Percentiles rank a stretch among this genome's conserved stretches.
Evolutionary conservation across 2,113 vertebrate genomes (phyloP).

Genomic region (Podiceps cristatus): DNA sequence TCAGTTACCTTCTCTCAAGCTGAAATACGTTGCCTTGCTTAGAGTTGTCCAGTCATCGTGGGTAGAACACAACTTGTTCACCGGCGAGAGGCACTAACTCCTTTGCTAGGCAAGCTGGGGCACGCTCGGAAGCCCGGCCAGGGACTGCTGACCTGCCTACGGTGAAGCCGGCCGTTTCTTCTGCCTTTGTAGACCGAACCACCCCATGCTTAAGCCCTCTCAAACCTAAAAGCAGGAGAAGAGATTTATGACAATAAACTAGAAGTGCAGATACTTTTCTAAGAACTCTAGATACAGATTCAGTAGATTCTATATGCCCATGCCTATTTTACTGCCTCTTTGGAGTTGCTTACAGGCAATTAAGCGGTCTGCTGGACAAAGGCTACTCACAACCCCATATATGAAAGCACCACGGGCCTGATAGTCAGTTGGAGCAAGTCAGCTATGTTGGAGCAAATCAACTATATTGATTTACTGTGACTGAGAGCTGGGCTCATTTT

Average conservation of each 20-base stretch:
- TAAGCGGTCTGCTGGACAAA: neutral
- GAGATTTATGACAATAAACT: neutral
- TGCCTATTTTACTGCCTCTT: neutral
- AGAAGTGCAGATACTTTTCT: neutral
- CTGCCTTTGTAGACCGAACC: neutral
- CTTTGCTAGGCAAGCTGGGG: neutral
- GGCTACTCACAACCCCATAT: neutral
- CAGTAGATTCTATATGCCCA: neutral
- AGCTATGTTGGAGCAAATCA: neutral
- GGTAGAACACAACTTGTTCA: neutral
- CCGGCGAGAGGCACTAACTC: neutral
- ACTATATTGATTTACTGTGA: neutral
- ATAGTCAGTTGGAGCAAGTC: neutral
- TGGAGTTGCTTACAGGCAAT: neutral
- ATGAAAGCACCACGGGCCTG: neutral
- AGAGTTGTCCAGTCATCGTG: neutral
- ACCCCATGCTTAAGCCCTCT: neutral
- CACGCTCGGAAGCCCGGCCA: neutral
- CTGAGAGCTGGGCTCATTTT: neutral
- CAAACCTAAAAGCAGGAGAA: neutral
- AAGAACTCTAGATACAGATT: neutral
- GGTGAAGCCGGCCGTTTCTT: neutral
- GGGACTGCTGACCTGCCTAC: neutral
- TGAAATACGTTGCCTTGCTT: neutral
- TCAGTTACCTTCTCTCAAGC: neutral